Evolutionary conservation across 92 coral and sea anemone species (phyloP), one percentile per base, ranked within the genome.

Genomic region (Zoanthus sociatus): DNA sequence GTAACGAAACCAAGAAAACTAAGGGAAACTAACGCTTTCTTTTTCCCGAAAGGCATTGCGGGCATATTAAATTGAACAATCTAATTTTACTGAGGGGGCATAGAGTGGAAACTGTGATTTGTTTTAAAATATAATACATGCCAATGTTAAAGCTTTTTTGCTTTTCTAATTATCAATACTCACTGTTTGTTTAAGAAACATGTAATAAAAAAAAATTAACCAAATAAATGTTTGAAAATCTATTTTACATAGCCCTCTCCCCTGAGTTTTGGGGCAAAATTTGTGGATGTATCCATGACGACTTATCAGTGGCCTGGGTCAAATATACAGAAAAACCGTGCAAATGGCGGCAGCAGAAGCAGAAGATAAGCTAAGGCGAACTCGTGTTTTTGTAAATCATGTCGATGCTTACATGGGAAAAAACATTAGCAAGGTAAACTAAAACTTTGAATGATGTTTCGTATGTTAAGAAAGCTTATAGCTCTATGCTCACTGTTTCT

Each of bases 371-470:
- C 85, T 93, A 3, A 97, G 91, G 84, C 89, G 95, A 84, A 95
- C 95, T 17, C 90, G 92, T 63, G 90, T 97, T 89, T 97, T 97
- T 67, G 82, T 97, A 50, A 97, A 97, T 78, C 99, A 95, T 84
- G 98, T 97, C 66, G 99, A 97, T 78, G 89, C 94, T 9, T 94
- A 95, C 71, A 86, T 97, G 47, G 94, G 98, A 63, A 97, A 94
- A 71, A 95, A 92, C 84, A 95, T 97, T 11, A 97, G 99, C 86
- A 97, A 95, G 94, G 99, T 97, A 93, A 75, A 78, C 46, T 46
- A 16, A 44, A 67, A 15, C 7, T 11, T 18, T 42, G 42, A 44
- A 46, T 1, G 10, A 12, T 81, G 8, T 45, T 51, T 7, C 45
- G 56, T 13, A 20, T 68, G 10, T 16, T 18, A 21, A 76, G 12